Evolutionary conservation across 2,113 vertebrate genomes (phyloP).

Genomic region (Neolamprologus devosi): DNA sequence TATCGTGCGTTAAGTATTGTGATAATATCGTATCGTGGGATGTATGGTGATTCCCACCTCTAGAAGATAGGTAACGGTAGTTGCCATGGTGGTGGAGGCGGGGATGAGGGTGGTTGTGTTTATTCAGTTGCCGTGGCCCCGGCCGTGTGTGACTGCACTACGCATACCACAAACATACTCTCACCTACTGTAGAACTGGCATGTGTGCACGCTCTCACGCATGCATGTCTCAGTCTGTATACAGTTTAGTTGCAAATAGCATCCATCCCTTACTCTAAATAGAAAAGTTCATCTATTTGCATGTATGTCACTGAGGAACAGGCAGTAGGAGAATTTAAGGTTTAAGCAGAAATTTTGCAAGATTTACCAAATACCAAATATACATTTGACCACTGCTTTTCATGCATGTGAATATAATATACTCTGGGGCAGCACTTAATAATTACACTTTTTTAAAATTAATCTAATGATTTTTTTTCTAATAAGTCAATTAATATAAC

Average conservation of each 20-base stretch:
- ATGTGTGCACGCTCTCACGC: background rate
- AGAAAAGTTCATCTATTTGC: background rate
- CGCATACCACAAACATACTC: slow-evolving; percentile 16
- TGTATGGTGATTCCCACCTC: too few relatives aligned
- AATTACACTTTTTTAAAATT: background rate
- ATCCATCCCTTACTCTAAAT: background rate
- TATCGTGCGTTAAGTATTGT: too few relatives aligned
- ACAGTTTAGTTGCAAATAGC: background rate
- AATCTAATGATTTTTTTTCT: background rate
- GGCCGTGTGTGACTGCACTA: background rate
- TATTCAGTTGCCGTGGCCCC: slow-evolving; percentile 51
- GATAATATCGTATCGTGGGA: too few relatives aligned
- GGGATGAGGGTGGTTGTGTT: slow-evolving; percentile 9
- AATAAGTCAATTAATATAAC: background rate
- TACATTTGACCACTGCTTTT: background rate
- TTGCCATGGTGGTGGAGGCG: background rate
- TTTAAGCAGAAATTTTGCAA: background rate
- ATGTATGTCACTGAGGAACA: background rate
- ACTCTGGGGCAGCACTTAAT: background rate
- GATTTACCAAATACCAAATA: background rate
- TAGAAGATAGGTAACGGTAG: slow-evolving; percentile 7
- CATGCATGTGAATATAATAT: background rate
- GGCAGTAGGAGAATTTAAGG: background rate
- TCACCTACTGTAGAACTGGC: background rate
- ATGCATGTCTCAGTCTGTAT: background rate